Conservation (phyloP, 2,888 invertebrate genomes). For the Stegana nigrithorax region DNA sequence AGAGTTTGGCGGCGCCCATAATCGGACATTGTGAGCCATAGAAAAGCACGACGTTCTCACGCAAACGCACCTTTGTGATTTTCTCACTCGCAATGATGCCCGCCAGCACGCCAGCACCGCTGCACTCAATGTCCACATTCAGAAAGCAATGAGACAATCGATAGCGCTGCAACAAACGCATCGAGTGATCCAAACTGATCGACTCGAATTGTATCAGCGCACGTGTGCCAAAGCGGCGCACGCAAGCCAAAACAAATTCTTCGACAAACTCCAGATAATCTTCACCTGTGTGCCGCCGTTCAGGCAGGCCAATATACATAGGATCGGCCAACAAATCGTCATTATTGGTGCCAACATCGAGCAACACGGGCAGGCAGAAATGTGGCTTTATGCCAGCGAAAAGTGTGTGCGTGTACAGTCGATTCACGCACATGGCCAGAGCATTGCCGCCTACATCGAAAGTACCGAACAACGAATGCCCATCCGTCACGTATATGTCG, state of each 20-base stretch:
- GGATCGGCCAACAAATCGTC: slow-evolving; percentile 9
- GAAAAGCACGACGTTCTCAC: slow-evolving; percentile 35
- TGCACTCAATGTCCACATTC: slow-evolving; percentile 34
- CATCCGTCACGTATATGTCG: slow-evolving; percentile 38
- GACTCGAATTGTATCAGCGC: slow-evolving; percentile 33
- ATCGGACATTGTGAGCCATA: slow-evolving; percentile 31
- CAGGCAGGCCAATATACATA: slow-evolving; percentile 30
- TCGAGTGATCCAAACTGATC: slow-evolving; percentile 15
- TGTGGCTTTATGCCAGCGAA: slow-evolving; percentile 39
- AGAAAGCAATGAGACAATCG: slow-evolving; percentile 35
- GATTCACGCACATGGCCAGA: slow-evolving; percentile 18
- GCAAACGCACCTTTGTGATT: slow-evolving; percentile 24
- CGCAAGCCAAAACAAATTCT: slow-evolving; percentile 37
- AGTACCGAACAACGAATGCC: slow-evolving; percentile 25
- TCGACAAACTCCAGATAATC: slow-evolving; percentile 37
- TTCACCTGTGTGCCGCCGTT: slow-evolving; percentile 18
- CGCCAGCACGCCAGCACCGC: slow-evolving; percentile 40
- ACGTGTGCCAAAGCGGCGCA: slow-evolving; percentile 36
- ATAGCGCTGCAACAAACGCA: slow-evolving; percentile 25
- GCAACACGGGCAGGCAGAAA: slow-evolving; percentile 33
- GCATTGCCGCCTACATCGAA: slow-evolving; percentile 37
- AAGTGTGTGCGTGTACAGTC: slow-evolving; percentile 30
- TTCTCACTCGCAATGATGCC: slow-evolving; percentile 34
- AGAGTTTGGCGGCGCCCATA: slow-evolving; percentile 41
- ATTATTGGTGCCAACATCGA: slow-evolving; percentile 48